Percentiles rank a stretch among this genome's conserved stretches.
phyloP scores from a whole-genome alignment of 2,797 vertebrate genomes.

The Hippocampus kuda region DNA sequence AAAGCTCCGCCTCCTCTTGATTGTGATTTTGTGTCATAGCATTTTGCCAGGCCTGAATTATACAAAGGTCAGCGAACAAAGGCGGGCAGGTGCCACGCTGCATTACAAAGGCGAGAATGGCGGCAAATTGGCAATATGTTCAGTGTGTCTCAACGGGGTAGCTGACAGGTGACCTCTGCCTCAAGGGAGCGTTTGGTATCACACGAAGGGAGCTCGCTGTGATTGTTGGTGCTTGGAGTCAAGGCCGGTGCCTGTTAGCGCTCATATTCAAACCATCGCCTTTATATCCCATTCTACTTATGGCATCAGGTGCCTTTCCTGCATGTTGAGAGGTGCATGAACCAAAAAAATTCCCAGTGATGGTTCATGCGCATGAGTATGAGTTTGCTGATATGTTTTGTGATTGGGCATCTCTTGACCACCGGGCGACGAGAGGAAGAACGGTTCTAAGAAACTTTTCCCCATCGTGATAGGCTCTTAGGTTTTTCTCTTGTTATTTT shows the following conservation, averaged over 20 bases:
- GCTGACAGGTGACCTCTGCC: constrained; percentile 50
- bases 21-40: constrained; percentile 56
- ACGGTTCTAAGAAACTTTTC: background rate
- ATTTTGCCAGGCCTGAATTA: constrained; percentile 61
- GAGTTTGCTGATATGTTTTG: background rate
- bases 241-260: constrained; percentile 40
- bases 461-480: too few species aligned
- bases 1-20: constrained; percentile 50
- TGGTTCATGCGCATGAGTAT: constrained; percentile 9
- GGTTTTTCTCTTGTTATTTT: background rate
- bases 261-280: constrained; percentile 50
- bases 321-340: constrained; percentile 31
- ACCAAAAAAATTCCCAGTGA: constrained; percentile 26
- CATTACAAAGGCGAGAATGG: constrained; percentile 56
- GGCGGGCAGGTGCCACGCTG: constrained; percentile 54
- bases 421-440: background rate
- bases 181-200: constrained; percentile 56
- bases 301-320: constrained; percentile 25
- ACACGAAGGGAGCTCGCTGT: constrained; percentile 52
- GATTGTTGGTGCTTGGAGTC: constrained; percentile 52
- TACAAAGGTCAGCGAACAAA: constrained; percentile 68
- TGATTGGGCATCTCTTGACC: background rate
- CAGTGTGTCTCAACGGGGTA: constrained; percentile 49
- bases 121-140: constrained; percentile 63
- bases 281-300: constrained; percentile 47